phyloP scores from a whole-genome alignment of 2,888 invertebrate species.

The Synanthedon vespiformis region DNA sequence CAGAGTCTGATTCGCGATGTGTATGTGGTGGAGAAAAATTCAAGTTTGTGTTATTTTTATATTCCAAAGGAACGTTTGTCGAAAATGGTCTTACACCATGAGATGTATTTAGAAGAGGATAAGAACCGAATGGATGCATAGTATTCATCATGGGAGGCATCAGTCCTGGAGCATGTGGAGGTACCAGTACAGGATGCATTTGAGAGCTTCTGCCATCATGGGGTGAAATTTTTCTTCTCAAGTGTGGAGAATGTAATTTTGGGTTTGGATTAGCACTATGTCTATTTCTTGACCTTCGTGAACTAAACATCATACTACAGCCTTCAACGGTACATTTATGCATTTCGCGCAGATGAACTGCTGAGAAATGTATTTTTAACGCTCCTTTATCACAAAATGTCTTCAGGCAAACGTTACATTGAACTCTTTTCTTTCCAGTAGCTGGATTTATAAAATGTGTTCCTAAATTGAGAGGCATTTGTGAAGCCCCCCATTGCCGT shows the following conservation, averaged over 20 bases:
- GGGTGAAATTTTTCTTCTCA: conserved; percentile 92
- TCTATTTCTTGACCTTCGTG: conserved; percentile 92
- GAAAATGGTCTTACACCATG: conserved; percentile 73
- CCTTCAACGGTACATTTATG: conserved; percentile 99
- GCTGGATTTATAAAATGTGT: conserved; percentile 93
- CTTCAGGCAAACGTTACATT: conserved; percentile 97
- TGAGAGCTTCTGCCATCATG: conserved; percentile 93
- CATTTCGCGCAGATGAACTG: conserved; percentile 98
- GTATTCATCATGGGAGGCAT: conserved; percentile 77
- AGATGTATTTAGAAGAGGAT: conserved; percentile 80
- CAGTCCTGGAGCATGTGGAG: conserved; percentile 75
- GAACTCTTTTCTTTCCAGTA: conserved; percentile 95
- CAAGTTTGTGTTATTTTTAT: conserved; percentile 51
- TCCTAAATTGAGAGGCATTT: conserved; percentile 83
- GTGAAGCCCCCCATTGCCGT: conserved; percentile 82
- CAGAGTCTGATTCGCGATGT: conserved; percentile 43
- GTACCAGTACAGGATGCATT: conserved; percentile 83
- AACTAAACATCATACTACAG: conserved; percentile 99
- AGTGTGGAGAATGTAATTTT: conserved; percentile 95
- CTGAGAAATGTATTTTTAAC: conserved; percentile 98
- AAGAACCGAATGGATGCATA: conserved; percentile 81
- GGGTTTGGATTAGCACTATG: conserved; percentile 99
- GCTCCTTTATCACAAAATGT: conserved; percentile 99
- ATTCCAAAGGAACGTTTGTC: conserved; percentile 58
- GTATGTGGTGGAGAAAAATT: conserved; percentile 39